Percentiles rank a stretch among this genome's conserved stretches.
These are phyloP conservation scores for Drosophila santomea DNA, from an alignment of 1,140 invertebrate species.

Conservation along the genomic window DNA sequence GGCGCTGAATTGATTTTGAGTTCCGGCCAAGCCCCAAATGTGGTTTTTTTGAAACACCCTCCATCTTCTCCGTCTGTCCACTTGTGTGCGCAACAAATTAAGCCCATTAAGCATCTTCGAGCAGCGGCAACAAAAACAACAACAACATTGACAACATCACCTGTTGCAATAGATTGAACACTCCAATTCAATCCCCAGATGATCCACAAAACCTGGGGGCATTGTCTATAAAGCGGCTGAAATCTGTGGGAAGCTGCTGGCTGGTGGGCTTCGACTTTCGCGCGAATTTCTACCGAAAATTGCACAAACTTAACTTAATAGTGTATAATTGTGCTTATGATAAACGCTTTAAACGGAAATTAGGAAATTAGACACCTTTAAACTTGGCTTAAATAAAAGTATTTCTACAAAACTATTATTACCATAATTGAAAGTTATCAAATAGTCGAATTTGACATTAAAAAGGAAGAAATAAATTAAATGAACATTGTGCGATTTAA, in stretches of 20 bases:
- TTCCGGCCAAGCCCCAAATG: conserved; percentile 59
- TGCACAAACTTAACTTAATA: conserved; percentile 2
- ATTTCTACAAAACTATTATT: no score
- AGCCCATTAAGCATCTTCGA: conserved; percentile 50
- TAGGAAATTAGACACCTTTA: no score
- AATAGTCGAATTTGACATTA: neutral
- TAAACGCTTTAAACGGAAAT: no score
- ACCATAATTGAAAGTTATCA: neutral
- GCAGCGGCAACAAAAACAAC: conserved; percentile 17
- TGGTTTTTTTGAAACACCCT: conserved; percentile 35
- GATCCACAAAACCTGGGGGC: conserved; percentile 25
- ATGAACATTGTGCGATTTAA: neutral
- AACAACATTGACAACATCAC: conserved; percentile 24
- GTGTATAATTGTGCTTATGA: neutral
- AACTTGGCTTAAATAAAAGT: neutral
- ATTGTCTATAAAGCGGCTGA: conserved; percentile 13
- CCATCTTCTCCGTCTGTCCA: neutral
- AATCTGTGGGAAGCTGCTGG: neutral
- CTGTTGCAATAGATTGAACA: conserved; percentile 50
- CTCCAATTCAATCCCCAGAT: conserved; percentile 20
- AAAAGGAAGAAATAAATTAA: neutral
- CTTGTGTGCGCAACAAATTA: conserved; percentile 49
- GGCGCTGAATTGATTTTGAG: conserved; percentile 45
- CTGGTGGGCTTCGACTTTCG: conserved; percentile 16
- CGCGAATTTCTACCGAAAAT: conserved; percentile 8